Evolutionary conservation across 1,140 invertebrate species (phyloP), one percentile per base, ranked within the genome.

Genomic region (Dreissena polymorpha): DNA sequence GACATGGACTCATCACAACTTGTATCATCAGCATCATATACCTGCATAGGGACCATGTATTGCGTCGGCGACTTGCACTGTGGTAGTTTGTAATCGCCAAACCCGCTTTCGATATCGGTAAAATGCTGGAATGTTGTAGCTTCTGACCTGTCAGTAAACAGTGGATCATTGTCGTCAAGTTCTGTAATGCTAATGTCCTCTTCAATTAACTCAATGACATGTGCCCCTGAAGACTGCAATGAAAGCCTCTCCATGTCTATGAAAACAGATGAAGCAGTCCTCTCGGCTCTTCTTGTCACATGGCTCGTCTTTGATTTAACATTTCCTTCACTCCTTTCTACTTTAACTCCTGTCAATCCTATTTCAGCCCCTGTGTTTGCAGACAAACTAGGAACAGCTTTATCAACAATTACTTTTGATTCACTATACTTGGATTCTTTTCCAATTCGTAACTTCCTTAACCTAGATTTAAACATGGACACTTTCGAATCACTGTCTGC

Each of bases 131-230:
- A 73, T 27, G 64, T 6, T 14, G 70, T 29, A 51, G 60, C 57
- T n/a, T 55, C 69, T 1, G 79, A 73, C 53, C 68, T 21, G 25
- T 82, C 63, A 21, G 68, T 82, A 55, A 82, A 82, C 1, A 82
- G 50, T 50, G 29, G 70, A 65, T 63, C 68, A 10, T 67, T 57
- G 13, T 74, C 71, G 16, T 18, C 27, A 55, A 82, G 70, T 68
- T 82, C 79, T 29, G 79, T 82, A 65, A 82, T 82, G 60, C 79
- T 82, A n/a, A 82, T 73, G 55, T 74, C 79, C 29, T 82, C 79
- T 57, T 82, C 79, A 57, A 78, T 69, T 29, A 82, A 21, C 65
- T 82, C 79, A 55, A 82, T 60, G 27, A 82, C 71, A 74, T 82
- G 79, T 39, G 70, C 63, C 51, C 71, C 71, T n/a, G 70, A 49